Evolutionary conservation across 2,113 vertebrate species (phyloP), one percentile per base, ranked within the genome.

Genomic region (Ammospiza caudacuta): DNA sequence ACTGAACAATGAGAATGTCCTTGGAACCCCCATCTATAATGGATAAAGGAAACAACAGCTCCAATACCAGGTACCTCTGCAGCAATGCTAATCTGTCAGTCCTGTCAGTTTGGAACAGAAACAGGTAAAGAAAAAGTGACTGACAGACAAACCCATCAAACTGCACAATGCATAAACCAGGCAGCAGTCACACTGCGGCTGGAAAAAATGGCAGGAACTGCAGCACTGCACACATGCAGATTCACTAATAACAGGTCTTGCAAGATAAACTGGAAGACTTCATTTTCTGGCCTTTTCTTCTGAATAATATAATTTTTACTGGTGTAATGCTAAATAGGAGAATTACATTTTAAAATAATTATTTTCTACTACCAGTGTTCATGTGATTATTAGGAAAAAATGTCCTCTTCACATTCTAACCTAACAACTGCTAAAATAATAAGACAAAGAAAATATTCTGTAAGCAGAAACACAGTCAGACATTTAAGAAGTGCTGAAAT

Each of bases 141-240:
- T 15, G 9, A 55, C 55, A 81, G 55, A 58, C 19, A 83, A 83
- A 92, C 5, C 11, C 76, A 58, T 27, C 55, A 55, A 68, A 67
- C 21, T 15, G 27, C 80, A 83, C 80, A 52, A 54, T 23, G 44
- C 54, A 75, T 5, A 15, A 31, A 43, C 4, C 3, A 9, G 37
- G 78, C 75, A 93, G 41, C 25, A 20, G 46, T 20, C 41, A 17
- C 13, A 24, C 39, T 76, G 78, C 47, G 67, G 73, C 55, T 81
- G 37, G 49, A 27, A 41, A 55, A 55, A 73, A 37, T 24, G 78
- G 85, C 78, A 93, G 79, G 18, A 85, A 41, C 37, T 11, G 1
- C 11, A 7, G 74, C 64, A 84, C 9, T 9, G 43, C 15, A 2
- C 10, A 69, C 0, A 0, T 20, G 73, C 49, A 41, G 44, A 61